These are phyloP conservation scores for Galaxias olidus DNA, from an alignment of 2,797 vertebrate species.

Conservation along the genomic window DNA sequence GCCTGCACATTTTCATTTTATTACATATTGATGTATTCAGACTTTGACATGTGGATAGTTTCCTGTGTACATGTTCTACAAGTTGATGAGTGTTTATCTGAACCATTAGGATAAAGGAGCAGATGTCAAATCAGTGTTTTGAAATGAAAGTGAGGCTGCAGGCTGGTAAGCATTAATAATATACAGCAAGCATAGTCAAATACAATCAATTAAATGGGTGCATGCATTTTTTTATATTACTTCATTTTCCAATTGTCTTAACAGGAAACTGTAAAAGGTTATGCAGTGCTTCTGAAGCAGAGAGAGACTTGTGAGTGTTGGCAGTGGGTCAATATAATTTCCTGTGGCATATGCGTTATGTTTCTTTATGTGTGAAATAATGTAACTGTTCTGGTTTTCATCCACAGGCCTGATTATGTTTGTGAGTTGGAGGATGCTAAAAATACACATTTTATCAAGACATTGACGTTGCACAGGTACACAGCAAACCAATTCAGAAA, in stretches of 20 bases:
- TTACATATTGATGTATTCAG: no score
- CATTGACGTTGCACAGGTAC: constrained; percentile 73
- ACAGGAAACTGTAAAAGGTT: constrained; percentile 62
- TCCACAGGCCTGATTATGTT: constrained; percentile 66
- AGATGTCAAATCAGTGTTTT: constrained; percentile 79
- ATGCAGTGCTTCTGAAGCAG: constrained; percentile 61
- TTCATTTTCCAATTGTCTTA: constrained; percentile 15
- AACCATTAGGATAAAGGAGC: constrained; percentile 70
- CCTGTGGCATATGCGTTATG: background rate
- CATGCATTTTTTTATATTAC: background rate
- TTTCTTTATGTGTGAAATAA: background rate
- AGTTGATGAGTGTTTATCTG: background rate
- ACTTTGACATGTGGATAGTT: no score
- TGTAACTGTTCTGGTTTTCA: background rate
- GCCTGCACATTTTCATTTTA: no score
- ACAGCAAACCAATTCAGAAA: background rate
- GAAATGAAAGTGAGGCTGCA: constrained; percentile 74
- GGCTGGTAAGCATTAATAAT: constrained; percentile 56
- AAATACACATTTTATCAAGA: constrained; percentile 66
- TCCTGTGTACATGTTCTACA: background rate
- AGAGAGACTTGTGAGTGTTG: constrained; percentile 70
- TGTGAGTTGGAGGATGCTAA: constrained; percentile 68
- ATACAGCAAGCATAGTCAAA: no score
- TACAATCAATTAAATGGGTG: no score
- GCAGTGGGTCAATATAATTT: background rate